Conservation (phyloP, 2,797 vertebrate species). For the Microcaecilia unicolor region DNA sequence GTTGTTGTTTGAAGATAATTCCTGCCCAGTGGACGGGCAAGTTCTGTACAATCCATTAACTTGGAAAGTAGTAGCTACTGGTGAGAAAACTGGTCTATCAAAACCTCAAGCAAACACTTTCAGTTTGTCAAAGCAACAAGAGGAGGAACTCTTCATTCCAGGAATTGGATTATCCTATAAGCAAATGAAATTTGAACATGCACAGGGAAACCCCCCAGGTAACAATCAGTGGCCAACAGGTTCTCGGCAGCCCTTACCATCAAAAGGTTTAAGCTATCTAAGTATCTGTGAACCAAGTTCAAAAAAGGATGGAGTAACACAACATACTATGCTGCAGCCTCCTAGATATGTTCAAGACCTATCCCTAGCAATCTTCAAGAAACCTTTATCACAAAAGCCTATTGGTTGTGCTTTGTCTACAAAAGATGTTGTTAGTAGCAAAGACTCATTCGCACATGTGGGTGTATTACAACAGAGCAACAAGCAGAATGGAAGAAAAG, state of each 20-base stretch:
- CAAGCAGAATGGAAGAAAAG: conserved; percentile 3
- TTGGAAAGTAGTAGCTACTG: conserved; percentile 17
- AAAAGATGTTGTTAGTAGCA: not conserved
- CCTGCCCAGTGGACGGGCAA: conserved; percentile 58
- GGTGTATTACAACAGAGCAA: conserved; percentile 1
- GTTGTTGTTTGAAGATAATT: conserved; percentile 40
- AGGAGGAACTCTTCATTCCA: conserved; percentile 43
- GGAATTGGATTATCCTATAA: conserved; percentile 37
- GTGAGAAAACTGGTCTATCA: not conserved
- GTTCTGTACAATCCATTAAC: conserved; percentile 50
- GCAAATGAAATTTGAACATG: conserved; percentile 3
- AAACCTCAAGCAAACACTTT: not conserved
- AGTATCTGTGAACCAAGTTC: conserved; percentile 12
- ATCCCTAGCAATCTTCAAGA: not conserved
- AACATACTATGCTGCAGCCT: conserved; percentile 21
- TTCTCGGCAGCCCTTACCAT: conserved; percentile 5
- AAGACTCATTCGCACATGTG: not conserved
- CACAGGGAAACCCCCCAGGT: not conserved
- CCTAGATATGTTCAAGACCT: conserved; percentile 17
- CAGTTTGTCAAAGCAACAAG: conserved; percentile 12
- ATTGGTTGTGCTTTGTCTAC: conserved; percentile 7
- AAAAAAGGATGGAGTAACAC: conserved; percentile 6
- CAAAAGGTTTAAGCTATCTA: conserved; percentile 14
- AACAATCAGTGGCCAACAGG: conserved; percentile 7
- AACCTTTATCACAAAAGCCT: conserved; percentile 4